phyloP scores from a whole-genome alignment of 2,113 vertebrate species.

The Tichodroma muraria region DNA sequence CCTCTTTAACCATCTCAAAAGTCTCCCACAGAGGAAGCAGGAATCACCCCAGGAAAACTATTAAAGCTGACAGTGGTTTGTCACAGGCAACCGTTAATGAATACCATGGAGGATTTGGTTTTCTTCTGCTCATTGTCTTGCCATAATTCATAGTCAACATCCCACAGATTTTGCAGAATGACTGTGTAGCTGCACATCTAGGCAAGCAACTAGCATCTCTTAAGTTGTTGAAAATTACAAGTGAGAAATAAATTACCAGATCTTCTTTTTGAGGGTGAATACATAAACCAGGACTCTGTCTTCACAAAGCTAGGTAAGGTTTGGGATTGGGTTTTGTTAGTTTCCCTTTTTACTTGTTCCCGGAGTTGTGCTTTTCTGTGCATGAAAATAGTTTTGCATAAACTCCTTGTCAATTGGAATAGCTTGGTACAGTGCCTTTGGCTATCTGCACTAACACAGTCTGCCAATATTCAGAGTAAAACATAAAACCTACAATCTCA shows the following conservation, averaged over 20 bases:
- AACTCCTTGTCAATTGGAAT: not conserved
- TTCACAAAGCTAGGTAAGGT: not conserved
- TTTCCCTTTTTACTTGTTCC: not conserved
- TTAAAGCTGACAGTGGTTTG: constrained; percentile 22
- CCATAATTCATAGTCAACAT: constrained; percentile 28
- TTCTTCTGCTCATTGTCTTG: not conserved
- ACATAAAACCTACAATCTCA: not conserved
- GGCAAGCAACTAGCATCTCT: constrained; percentile 10
- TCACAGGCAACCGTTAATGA: constrained; percentile 38
- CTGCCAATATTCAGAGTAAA: not conserved
- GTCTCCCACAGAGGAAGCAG: not conserved
- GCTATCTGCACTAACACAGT: not conserved
- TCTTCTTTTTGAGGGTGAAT: not conserved
- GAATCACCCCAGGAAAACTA: constrained; percentile 9
- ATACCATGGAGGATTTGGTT: not conserved
- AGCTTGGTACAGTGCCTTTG: not conserved
- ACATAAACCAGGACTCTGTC: not conserved
- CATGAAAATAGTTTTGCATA: not conserved
- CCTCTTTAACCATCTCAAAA: not conserved
- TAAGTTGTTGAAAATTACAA: not conserved
- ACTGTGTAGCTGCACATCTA: constrained; percentile 17
- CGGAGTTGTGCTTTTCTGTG: not conserved
- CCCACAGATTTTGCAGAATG: constrained; percentile 6
- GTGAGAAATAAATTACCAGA: not conserved
- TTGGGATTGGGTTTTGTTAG: not conserved